Evolutionary conservation across 2,888 invertebrate genomes (phyloP), one percentile per base, ranked within the genome.

Genomic region (Ceramica pisi): DNA sequence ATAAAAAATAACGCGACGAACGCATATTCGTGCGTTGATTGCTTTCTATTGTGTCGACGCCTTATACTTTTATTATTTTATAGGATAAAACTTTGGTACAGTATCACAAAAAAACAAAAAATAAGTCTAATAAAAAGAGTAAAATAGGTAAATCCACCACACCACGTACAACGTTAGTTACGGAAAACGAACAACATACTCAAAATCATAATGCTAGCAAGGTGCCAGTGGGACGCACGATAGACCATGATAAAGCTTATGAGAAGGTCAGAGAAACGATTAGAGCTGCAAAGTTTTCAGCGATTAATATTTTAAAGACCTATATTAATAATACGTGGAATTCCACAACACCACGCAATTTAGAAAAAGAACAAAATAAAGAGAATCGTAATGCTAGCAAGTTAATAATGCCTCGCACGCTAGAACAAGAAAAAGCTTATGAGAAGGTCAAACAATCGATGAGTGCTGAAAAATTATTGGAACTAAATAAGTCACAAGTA

Each of bases 71-170:
- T 78, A 76, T 72, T 76, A 84, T 77, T 86, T 82, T 86, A 60
- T 90, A 90, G 89, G 87, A 83, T 71, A 88, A 85, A 70, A 75
- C 57, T 48, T 65, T 73, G 44, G 26, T 55, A 48, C 21, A 71
- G 31, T 69, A 69, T 67, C 67, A 79, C 51, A 67, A 73, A 59
- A 83, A 80, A 0, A 50, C 23, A 61, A 57, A 35, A 71, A 62
- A 38, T 19, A 46, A 38, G 38, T 38, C 38, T 57, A 57, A 56
- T 14, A 56, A 19, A 66, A 44, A 53, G 19, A 26, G 16, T 14
- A 53, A 62, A 35, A 51, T 81, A 75, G 61, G 51, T 56, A 56
- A 53, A n/a, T 44, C 65, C 12, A 56, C 44, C 55, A 12, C 19
- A 51, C 19, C 50, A 51, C 19, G 21, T 8, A 44, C 41, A 8